phyloP scores from a whole-genome alignment of 1,140 invertebrate genomes.

The Protaetia brevitarsis region DNA sequence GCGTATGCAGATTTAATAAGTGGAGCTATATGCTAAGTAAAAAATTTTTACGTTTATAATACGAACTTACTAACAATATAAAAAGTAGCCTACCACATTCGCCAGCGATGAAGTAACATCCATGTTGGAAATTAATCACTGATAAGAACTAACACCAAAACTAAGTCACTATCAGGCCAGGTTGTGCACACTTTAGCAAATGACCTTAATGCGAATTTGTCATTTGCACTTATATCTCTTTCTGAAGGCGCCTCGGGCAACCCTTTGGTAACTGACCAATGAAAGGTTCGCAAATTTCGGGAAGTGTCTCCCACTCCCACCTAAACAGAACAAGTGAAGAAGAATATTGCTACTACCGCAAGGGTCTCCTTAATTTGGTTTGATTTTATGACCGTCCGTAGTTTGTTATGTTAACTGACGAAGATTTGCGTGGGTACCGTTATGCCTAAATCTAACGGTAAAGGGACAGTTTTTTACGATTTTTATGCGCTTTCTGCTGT shows the following conservation, averaged over 20 bases:
- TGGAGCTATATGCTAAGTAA: not conserved
- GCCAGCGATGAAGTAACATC: not conserved
- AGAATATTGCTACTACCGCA: not conserved
- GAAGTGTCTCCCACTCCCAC: constrained; percentile 4
- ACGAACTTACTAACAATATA: not conserved
- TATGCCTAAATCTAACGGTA: not conserved
- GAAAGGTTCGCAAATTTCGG: constrained; percentile 8
- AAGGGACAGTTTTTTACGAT: not conserved
- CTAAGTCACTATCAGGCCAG: not conserved
- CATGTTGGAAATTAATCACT: not conserved
- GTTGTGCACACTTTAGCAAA: not conserved
- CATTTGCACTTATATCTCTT: constrained; percentile 6
- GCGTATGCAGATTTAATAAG: not conserved
- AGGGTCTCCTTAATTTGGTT: not conserved
- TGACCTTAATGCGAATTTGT: constrained; percentile 10
- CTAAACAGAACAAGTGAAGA: not conserved
- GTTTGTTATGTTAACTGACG: not conserved
- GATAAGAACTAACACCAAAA: not conserved
- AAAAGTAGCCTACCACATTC: not conserved
- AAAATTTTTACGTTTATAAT: not conserved
- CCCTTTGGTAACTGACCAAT: constrained; percentile 11
- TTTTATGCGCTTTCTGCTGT: too few relatives aligned
- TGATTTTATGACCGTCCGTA: not conserved
- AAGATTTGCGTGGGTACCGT: not conserved
- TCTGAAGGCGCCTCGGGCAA: not conserved